Evolutionary conservation across 2,888 invertebrate species (phyloP).

Genomic region (Oscheius myriophilus): DNA sequence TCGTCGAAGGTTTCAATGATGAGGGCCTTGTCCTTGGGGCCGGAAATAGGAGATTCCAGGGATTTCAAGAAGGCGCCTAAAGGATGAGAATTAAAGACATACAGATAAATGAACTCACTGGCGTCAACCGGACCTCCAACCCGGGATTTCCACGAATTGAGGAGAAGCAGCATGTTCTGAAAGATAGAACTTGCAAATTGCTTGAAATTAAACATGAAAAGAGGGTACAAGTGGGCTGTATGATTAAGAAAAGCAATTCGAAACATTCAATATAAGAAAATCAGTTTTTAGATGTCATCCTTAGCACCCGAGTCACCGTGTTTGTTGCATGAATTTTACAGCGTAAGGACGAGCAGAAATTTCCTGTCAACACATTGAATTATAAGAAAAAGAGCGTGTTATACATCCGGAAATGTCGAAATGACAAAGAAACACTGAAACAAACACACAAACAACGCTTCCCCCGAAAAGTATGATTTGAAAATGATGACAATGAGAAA

Average conservation of each 20-base stretch:
- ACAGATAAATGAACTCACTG: slow-evolving; percentile 1
- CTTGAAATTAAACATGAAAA: background rate
- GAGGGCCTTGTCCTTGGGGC: slow-evolving; percentile 49
- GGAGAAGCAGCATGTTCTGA: slow-evolving; percentile 39
- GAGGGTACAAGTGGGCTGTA: background rate
- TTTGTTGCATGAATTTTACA: too few relatives aligned
- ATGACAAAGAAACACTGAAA: background rate
- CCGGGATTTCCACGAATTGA: slow-evolving; percentile 42
- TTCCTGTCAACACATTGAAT: too few relatives aligned
- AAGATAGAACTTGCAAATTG: background rate
- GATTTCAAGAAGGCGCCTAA: slow-evolving; percentile 56
- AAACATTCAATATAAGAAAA: too few relatives aligned
- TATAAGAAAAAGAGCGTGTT: too few relatives aligned
- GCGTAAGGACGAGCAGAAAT: too few relatives aligned
- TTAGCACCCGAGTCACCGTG: too few relatives aligned
- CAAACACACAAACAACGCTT: too few relatives aligned
- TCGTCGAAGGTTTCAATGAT: slow-evolving; percentile 62
- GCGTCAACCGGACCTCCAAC: slow-evolving; percentile 40
- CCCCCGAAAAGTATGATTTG: too few relatives aligned
- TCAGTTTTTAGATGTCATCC: too few relatives aligned
- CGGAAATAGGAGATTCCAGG: slow-evolving; percentile 39
- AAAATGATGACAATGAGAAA: background rate
- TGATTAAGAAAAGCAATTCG: too few relatives aligned
- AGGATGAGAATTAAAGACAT: background rate
- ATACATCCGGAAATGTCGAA: too few relatives aligned